Percentiles rank a stretch among this genome's conserved stretches.
These are phyloP conservation scores for Nasonovia ribisnigri DNA, from an alignment of 2,888 invertebrate species.

Conservation along the genomic window DNA sequence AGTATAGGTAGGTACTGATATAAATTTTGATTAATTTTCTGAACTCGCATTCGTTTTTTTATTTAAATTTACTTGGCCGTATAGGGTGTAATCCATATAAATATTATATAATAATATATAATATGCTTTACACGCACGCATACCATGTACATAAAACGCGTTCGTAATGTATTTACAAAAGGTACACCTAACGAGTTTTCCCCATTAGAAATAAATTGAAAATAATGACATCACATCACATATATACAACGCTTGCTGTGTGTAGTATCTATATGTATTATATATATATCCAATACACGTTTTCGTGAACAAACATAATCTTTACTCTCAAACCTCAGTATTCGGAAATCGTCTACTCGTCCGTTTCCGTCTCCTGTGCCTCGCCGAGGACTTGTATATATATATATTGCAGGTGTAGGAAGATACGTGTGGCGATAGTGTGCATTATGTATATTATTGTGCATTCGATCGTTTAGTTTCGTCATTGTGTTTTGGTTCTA, in stretches of 20 bases:
- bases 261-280: not conserved
- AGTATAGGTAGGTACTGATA: not conserved
- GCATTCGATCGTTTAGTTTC: not conserved
- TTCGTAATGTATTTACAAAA: conserved; percentile 43
- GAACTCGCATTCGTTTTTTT: not conserved
- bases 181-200: conserved; percentile 1
- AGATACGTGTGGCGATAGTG: not conserved
- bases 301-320: conserved; percentile 15
- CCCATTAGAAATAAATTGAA: conserved; percentile 47
- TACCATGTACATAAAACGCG: not conserved
- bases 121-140: not conserved
- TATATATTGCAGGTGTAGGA: not conserved
- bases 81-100: not conserved
- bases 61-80: not conserved
- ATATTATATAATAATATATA: not conserved
- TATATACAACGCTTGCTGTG: not conserved
- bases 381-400: not conserved
- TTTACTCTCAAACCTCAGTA: conserved; percentile 27
- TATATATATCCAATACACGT: not conserved
- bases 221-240: conserved; percentile 31
- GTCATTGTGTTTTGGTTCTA: not conserved
- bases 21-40: not conserved
- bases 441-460: not conserved
- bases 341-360: conserved; percentile 23
- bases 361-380: not conserved